These are phyloP conservation scores for Trichomycterus rosablanca DNA, from an alignment of 2,113 vertebrate genomes.

Conservation along the genomic window DNA sequence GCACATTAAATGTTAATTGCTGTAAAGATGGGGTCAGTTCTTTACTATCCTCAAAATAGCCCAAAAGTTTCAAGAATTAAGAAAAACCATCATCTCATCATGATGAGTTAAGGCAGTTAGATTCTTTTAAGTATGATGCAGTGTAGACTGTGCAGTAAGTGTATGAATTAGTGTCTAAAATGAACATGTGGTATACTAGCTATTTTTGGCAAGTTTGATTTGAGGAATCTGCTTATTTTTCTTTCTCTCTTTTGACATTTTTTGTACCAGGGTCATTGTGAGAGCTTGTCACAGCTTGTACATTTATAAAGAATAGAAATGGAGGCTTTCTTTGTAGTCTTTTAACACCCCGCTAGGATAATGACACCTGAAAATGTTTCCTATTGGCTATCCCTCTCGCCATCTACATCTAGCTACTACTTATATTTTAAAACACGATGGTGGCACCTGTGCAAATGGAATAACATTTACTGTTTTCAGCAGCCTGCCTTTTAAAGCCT, in stretches of 20 bases:
- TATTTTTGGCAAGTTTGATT: conserved; percentile 16
- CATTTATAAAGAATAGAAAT: conserved; percentile 36
- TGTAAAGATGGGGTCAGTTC: conserved; percentile 60
- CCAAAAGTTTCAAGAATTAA: conserved; percentile 35
- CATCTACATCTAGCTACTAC: conserved; percentile 35
- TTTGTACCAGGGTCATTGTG: conserved; percentile 25
- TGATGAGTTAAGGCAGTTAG: conserved; percentile 1
- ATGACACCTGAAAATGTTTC: conserved; percentile 43
- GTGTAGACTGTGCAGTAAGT: background rate
- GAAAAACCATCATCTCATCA: conserved; percentile 27
- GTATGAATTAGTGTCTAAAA: background rate
- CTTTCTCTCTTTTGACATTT: conserved; percentile 13
- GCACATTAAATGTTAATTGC: conserved; percentile 58
- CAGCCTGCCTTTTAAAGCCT: conserved; percentile 23
- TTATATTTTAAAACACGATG: conserved; percentile 47
- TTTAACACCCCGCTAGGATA: conserved; percentile 51
- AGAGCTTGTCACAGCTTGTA: conserved; percentile 37
- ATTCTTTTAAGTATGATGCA: background rate
- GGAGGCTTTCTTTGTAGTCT: conserved; percentile 36
- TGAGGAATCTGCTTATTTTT: conserved; percentile 18
- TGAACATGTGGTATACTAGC: conserved; percentile 1
- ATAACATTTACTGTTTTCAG: conserved; percentile 41
- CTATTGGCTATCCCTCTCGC: conserved; percentile 39
- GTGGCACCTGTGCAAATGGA: conserved; percentile 41
- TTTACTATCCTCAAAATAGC: conserved; percentile 42